Base-by-base conservation (phyloP, 1,140 invertebrate species). In the Condylostylus longicornis region DNA sequence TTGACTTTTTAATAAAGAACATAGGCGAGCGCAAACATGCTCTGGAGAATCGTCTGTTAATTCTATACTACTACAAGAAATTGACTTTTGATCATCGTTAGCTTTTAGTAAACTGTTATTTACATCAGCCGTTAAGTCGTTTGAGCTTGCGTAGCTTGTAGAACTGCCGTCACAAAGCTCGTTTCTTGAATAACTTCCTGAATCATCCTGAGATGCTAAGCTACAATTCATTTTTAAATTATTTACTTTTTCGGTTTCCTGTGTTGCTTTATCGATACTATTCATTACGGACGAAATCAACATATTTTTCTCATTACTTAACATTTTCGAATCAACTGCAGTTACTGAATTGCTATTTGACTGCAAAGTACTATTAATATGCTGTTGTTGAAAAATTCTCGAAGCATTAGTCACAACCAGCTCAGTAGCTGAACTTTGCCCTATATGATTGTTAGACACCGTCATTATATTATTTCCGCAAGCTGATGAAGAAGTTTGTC, bases 1-100 rank as follows among this genome's bases (percentile, higher is more conserved):
- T 49, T 82, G 80, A 13, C 72, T 69, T 48, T 82, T 77, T 35
- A 86, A 75, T 18, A 82, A 61, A 2, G 74, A 72, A 54, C 79
- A 82, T 15, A 84, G 66, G 44, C 77, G 74, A 27, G 74, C 76
- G 53, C 78, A 83, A 9, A 80, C 75, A 51, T 66, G 37, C 25
- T 53, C 46, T 1, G 41, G 35, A 3, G 35, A 17, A 25, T 46
- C 42, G 13, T 41, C 36, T 2, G 13, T 18, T 17, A 54, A 35
- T 17, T 58, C 47, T 32, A 56, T 33, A 10, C 33, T 45, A 6
- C 39, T 44, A 3, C 42, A 41, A 7, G 41, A 45, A 22, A 27
- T 40, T 5, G 42, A 22, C 14, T 34, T 44, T n/a, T 35, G 44
- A 43, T 43, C 37, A 33, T 46, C 44, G 13, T 10, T 43, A 18